Percentiles rank a stretch among this genome's conserved stretches.
These are phyloP conservation scores for Amorpha juglandis DNA, from an alignment of 2,888 invertebrate species.

Conservation along the genomic window DNA sequence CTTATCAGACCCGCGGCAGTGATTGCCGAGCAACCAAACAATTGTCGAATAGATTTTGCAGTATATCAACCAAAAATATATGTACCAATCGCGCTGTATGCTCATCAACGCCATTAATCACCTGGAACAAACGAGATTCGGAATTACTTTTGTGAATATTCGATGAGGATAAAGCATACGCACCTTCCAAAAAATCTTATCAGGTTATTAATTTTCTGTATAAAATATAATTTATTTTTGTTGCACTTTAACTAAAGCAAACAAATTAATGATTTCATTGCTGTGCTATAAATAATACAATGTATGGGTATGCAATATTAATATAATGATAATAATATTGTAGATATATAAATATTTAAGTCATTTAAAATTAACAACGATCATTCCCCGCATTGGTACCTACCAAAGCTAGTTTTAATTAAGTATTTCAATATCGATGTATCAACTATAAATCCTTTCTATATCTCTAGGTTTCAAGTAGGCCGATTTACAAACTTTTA, in stretches of 20 bases:
- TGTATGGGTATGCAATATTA: not conserved
- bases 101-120: constrained; percentile 78
- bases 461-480: not conserved
- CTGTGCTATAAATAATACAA: not conserved
- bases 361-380: not conserved
- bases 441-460: constrained; percentile 5
- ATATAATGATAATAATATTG: too few relatives aligned
- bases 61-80: constrained; percentile 74
- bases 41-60: constrained; percentile 75
- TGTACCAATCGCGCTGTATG: constrained; percentile 72
- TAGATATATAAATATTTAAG: too few relatives aligned
- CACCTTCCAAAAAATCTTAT: not conserved
- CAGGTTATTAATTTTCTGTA: not conserved
- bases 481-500: not conserved
- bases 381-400: not conserved
- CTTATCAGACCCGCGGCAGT: constrained; percentile 80
- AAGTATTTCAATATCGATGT: not conserved
- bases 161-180: not conserved
- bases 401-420: constrained; percentile 1
- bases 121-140: constrained; percentile 61
- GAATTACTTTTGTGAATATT: too few relatives aligned
- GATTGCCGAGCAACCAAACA: constrained; percentile 78
- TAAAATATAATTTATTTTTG: too few relatives aligned
- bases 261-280: not conserved
- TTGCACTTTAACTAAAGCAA: too few relatives aligned